A percentile compares a stretch with the other conserved stretches of the same genome.
phyloP scores from a whole-genome alignment of 2,113 vertebrate genomes.

The Nasalis larvatus region DNA sequence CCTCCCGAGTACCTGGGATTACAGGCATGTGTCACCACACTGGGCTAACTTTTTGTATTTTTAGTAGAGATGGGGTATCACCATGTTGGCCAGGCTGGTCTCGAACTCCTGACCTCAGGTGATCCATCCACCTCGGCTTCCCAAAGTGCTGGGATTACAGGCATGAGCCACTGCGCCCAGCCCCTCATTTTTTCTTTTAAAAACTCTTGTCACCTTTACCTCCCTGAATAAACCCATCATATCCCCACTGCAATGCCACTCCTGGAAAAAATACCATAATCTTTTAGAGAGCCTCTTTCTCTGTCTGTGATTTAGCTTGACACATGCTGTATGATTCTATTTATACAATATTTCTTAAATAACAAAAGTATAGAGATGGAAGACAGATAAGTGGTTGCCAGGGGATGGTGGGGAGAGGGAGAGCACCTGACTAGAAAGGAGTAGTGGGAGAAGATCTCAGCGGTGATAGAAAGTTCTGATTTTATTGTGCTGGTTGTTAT shows the following conservation, averaged over 20 bases:
- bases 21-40: no score
- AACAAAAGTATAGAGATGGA: neutral
- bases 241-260: neutral
- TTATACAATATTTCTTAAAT: neutral
- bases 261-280: neutral
- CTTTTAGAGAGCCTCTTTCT: neutral
- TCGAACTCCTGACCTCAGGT: no score
- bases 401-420: neutral
- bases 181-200: neutral
- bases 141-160: no score
- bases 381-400: neutral
- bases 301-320: neutral
- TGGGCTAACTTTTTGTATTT: no score
- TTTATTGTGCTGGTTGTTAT: neutral
- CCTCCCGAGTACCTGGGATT: no score
- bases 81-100: no score
- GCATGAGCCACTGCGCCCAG: no score
- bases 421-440: no score
- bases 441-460: fast-evolving
- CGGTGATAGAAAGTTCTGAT: neutral
- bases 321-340: neutral
- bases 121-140: no score
- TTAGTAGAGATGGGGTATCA: no score
- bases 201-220: neutral
- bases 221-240: neutral